Base-by-base conservation (phyloP, 2,888 invertebrate genomes). In the Falcaria lacertinaria region DNA sequence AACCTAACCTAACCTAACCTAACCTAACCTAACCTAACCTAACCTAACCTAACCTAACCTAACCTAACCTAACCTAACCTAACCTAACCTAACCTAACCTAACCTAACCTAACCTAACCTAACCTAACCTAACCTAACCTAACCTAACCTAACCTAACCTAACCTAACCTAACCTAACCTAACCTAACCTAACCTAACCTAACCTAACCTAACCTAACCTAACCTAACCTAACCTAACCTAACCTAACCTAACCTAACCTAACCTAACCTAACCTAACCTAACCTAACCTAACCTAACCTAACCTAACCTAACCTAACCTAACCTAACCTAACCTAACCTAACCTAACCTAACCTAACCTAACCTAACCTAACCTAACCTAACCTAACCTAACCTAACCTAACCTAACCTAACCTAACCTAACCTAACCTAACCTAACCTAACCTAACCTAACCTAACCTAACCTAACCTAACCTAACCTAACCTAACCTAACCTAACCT, bases 381-480 rank as follows among this genome's bases (percentile, higher is more conserved):
- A 43, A 43, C 43, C 43, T 43, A 43, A 42, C 42, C 42, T 42
- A 42, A 42, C 42, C 42, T 42, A 42, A 43, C 43, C 43, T 43
- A 43, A 43, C 43, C 43, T 43, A 43, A 42, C 43, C 41, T 41
- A 41, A 41, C 41, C 41, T 35, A 41, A 41, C 41, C 41, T 32
- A 41, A 41, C 41, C 41, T 41, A 41, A 41, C 41, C 41, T 41
- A 41, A 41, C 41, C 39, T 57, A 42, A 59, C 42, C 41, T 41
- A 41, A 41, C 41, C 40, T 41, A 41, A 41, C 41, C 41, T 39
- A 35, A 41, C 34, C 41, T 35, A 35, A 41, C 34, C 41, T 35
- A 41, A 41, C 34, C 41, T 35, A 35, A 41, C 34, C 41, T 35
- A 35, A 41, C 34, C 41, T 35, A 35, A 41, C 34, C 41, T 35